Evolutionary conservation across 2,888 invertebrate species (phyloP).

Genomic region (Loripinus fragilis): DNA sequence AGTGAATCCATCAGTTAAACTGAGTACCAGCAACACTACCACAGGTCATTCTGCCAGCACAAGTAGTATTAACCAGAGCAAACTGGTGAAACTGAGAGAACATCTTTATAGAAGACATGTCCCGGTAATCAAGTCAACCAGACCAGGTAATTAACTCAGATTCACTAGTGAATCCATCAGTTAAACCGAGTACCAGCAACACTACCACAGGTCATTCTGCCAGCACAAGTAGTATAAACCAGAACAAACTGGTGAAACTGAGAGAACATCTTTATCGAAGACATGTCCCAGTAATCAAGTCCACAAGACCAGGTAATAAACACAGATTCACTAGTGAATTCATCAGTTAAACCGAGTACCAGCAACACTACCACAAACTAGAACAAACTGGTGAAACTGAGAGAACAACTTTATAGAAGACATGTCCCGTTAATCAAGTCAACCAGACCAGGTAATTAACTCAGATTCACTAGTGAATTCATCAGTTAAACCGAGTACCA

Average conservation of each 20-base stretch:
- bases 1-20: conserved; percentile 42
- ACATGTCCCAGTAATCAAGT: conserved; percentile 66
- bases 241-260: conserved; percentile 65
- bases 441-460: conserved; percentile 61
- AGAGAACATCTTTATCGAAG: conserved; percentile 69
- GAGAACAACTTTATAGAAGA: conserved; percentile 69
- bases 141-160: conserved; percentile 64
- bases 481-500: neutral
- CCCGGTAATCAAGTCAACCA: conserved; percentile 61
- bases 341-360: too few relatives aligned
- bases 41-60: neutral
- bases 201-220: neutral
- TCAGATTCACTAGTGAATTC: conserved; percentile 59
- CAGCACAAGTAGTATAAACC: conserved; percentile 34
- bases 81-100: conserved; percentile 66
- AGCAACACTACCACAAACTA: too few relatives aligned
- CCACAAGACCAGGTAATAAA: conserved; percentile 71
- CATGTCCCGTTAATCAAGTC: conserved; percentile 64
- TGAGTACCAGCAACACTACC: neutral
- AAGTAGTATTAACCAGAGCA: conserved; percentile 55
- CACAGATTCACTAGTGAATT: conserved; percentile 55
- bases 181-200: neutral
- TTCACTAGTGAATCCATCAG: conserved; percentile 49
- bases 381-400: too few relatives aligned
- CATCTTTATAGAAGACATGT: conserved; percentile 69